Evolutionary conservation across 2,888 invertebrate genomes (phyloP).

Genomic region (Stegana nigrithorax): DNA sequence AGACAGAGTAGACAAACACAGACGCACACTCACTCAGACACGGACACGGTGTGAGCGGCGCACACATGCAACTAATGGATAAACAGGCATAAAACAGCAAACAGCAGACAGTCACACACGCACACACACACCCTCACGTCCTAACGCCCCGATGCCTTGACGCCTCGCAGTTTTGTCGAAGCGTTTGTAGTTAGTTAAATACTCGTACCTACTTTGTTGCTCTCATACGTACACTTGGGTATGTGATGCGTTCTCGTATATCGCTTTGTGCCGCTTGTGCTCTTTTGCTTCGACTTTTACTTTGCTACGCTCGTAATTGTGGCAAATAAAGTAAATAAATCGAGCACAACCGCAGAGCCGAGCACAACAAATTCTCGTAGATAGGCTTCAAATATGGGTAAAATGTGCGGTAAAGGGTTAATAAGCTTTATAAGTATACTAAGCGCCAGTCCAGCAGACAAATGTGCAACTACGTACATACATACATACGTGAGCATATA

Average conservation of each 20-base stretch:
- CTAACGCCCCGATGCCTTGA: too few relatives aligned
- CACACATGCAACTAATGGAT: conserved; percentile 9
- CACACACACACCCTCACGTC: background rate
- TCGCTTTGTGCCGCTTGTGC: background rate
- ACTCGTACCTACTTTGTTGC: background rate
- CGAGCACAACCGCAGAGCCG: background rate
- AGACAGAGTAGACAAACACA: background rate
- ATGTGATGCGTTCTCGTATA: background rate
- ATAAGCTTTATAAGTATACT: background rate
- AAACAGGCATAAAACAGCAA: background rate
- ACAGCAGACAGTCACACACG: background rate
- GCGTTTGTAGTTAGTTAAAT: background rate
- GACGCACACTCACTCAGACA: background rate
- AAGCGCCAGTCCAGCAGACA: background rate
- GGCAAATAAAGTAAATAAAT: conserved; percentile 11
- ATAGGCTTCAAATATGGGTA: conserved; percentile 4
- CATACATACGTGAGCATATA: background rate
- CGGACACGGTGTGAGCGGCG: background rate
- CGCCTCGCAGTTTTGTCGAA: background rate
- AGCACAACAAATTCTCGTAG: too few relatives aligned
- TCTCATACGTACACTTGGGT: background rate
- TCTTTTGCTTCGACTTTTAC: background rate
- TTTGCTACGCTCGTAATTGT: background rate
- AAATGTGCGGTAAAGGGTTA: background rate
- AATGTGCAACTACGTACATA: background rate